Conservation (phyloP, 2,113 vertebrate genomes). For the Neodon shergylaensis region DNA sequence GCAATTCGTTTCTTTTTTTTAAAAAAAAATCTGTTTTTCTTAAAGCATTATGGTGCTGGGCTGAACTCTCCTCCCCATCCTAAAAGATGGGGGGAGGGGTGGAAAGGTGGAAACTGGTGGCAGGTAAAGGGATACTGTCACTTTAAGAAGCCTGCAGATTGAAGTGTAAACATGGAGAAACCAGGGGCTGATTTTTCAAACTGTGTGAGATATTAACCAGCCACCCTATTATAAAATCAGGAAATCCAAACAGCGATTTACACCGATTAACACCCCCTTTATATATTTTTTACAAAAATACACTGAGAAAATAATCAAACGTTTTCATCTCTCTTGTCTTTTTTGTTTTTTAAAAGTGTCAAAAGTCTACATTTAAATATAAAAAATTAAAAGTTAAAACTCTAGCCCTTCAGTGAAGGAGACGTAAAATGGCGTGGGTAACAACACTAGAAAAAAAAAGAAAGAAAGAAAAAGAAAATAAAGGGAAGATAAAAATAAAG, state of each 20-base stretch:
- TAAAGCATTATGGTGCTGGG: conserved; percentile 79
- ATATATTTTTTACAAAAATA: conserved; percentile 99
- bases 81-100: conserved; percentile 46
- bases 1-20: conserved; percentile 39
- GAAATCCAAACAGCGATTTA: conserved; percentile 99
- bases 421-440: conserved; percentile 96
- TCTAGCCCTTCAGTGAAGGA: conserved; percentile 99
- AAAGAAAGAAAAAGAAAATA: conserved; percentile 70
- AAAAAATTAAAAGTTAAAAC: conserved; percentile 99
- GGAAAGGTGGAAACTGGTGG: conserved; percentile 75
- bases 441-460: conserved; percentile 89
- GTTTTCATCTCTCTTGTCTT: conserved; percentile 94
- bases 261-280: conserved; percentile 98
- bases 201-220: conserved; percentile 91
- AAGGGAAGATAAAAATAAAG: conserved; percentile 85
- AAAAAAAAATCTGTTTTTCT: conserved; percentile 65
- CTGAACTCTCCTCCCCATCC: conserved; percentile 62
- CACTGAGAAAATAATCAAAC: conserved; percentile 99
- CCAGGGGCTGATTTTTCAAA: conserved; percentile 92
- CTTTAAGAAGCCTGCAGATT: conserved; percentile 99
- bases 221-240: conserved; percentile 94
- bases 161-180: conserved; percentile 98
- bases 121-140: conserved; percentile 91
- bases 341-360: conserved; percentile 96
- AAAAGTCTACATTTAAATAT: conserved; percentile 99